A percentile compares a stretch with the other conserved stretches of the same genome.
Evolutionary conservation across 2,113 vertebrate species (phyloP).

Genomic region (Antechinus flavipes): DNA sequence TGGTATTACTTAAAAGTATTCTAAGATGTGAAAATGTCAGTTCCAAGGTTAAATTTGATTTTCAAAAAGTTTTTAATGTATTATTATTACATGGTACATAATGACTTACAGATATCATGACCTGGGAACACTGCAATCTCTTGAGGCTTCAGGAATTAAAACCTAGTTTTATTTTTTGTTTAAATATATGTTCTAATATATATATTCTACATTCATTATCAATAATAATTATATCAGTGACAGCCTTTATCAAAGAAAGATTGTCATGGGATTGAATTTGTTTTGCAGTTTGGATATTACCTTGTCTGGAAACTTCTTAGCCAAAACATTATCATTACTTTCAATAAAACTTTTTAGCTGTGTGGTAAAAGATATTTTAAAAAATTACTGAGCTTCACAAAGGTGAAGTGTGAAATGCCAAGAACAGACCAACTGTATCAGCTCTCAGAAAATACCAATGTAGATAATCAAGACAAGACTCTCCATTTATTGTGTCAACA

Average conservation of each 20-base stretch:
- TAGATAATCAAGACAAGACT: no score
- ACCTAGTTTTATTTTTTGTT: not conserved
- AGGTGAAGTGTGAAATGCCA: no score
- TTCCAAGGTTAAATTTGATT: not conserved
- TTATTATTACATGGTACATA: not conserved
- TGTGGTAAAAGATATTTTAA: not conserved
- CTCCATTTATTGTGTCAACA: no score
- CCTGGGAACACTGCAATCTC: not conserved
- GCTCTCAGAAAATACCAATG: no score
- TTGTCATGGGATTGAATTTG: not conserved
- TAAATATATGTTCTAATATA: not conserved
- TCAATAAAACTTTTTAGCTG: not conserved
- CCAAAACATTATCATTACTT: not conserved
- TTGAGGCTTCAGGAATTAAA: not conserved
- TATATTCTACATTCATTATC: not conserved
- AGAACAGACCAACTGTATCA: no score
- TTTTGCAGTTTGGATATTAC: not conserved
- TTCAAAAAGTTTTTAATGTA: not conserved
- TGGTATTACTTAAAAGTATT: no score
- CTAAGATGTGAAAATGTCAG: no score
- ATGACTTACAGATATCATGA: not conserved
- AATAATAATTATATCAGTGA: no score
- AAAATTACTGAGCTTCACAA: not conserved
- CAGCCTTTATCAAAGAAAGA: not conserved
- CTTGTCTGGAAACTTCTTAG: not conserved